These are phyloP conservation scores for Xiphorhynchus elegans DNA, from an alignment of 2,113 vertebrate genomes.

Conservation along the genomic window DNA sequence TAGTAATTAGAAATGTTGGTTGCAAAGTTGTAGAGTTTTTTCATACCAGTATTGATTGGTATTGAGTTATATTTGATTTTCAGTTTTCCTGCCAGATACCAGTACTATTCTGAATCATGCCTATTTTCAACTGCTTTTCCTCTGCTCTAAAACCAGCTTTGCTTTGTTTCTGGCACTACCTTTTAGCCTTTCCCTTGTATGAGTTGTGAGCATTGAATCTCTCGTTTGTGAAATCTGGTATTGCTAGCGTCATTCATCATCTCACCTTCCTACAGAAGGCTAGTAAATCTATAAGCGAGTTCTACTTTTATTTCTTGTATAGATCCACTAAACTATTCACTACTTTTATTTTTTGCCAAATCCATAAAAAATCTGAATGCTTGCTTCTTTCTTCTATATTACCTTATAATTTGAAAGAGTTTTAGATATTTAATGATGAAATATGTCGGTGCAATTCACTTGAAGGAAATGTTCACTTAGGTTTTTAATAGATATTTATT, in stretches of 20 bases:
- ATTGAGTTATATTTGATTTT: neutral
- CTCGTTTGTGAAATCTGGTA: neutral
- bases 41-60: neutral
- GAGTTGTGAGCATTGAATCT: neutral
- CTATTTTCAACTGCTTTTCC: neutral
- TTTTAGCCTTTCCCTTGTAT: neutral
- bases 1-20: neutral
- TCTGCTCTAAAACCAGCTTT: neutral
- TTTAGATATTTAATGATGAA: neutral
- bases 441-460: neutral
- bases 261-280: neutral
- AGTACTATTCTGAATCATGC: fast-evolving
- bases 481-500: neutral
- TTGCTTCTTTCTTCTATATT: neutral
- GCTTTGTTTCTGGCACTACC: neutral
- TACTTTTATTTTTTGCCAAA: neutral
- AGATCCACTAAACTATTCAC: neutral
- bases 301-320: neutral
- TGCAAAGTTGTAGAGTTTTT: neutral
- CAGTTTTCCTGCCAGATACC: neutral
- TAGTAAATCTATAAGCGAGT: neutral
- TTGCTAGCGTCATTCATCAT: neutral
- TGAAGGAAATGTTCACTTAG: neutral
- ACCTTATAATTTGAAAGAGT: neutral
- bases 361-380: neutral